A percentile compares a stretch with the other conserved stretches of the same genome.
phyloP scores from a whole-genome alignment of 2,888 invertebrate genomes.

The Marronus borbonicus region DNA sequence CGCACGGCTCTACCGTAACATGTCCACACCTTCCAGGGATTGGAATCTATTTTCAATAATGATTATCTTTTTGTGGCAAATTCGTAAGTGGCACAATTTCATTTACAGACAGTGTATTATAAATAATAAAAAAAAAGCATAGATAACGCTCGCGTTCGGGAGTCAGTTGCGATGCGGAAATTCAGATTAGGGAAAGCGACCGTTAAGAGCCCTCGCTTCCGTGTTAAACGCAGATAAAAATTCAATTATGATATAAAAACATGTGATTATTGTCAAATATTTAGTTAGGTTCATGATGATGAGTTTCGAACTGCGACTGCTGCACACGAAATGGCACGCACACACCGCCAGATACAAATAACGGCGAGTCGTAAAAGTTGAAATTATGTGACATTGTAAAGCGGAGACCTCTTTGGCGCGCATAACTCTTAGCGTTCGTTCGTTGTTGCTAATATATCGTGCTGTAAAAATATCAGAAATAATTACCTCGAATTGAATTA shows the following conservation, averaged over 20 bases:
- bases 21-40: too few species aligned
- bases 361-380: constrained; percentile 10
- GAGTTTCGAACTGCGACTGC: not conserved
- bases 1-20: too few species aligned
- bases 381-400: constrained; percentile 18
- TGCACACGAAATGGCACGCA: not conserved
- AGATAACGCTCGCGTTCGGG: constrained; percentile 9
- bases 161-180: not conserved
- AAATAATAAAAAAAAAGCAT: not conserved
- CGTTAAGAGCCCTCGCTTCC: constrained; percentile 9
- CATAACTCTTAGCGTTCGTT: not conserved
- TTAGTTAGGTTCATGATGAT: constrained; percentile 20
- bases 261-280: constrained; percentile 33
- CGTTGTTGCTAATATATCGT: not conserved
- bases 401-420: not conserved
- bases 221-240: constrained; percentile 32
- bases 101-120: not conserved
- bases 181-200: not conserved
- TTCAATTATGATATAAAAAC: constrained; percentile 33
- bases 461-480: constrained; percentile 10
- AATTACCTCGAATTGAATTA: constrained; percentile 15
- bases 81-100: not conserved
- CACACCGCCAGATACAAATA: not conserved
- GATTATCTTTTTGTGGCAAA: too few species aligned
- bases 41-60: too few species aligned